Base-by-base conservation (phyloP, 2,888 invertebrate genomes). In the Lumbricus terrestris region DNA sequence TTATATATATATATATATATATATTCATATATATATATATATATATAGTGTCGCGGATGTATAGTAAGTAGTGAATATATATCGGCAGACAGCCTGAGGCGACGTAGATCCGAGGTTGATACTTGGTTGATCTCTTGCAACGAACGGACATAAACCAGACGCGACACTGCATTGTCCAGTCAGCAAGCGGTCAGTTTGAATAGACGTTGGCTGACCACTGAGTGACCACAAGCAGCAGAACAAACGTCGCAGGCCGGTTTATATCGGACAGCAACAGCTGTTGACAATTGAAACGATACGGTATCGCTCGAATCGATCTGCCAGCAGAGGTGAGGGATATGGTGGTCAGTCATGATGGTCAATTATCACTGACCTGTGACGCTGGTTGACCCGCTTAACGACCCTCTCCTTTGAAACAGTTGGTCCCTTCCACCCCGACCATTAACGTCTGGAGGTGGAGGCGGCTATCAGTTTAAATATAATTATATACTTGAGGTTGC, bases 311-410 rank as follows among this genome's bases (percentile, higher is more conserved):
- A 69, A 69, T 69, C 69, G 29, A 69, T 69, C 69, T 69, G 69
- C 69, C 69, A 69, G 69, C 18, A 20, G 47, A n/a, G 15, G 11
- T n/a, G n/a, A n/a, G n/a, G n/a, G n/a, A n/a, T n/a, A n/a, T n/a
- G n/a, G n/a, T n/a, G 69, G 69, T n/a, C 69, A 69, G n/a, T n/a
- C n/a, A n/a, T n/a, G 69, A 69, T 69, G 69, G 69, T 69, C 69
- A 69, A n/a, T 69, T 69, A 69, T 69, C 69, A 69, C 69, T 69
- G 69, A 69, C 69, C 69, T 69, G 69, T 69, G 69, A 69, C 69
- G 69, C 0, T 69, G n/a, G n/a, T n/a, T n/a, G 8, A 11, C 47
- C 47, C 47, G 20, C 47, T 47, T 47, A 47, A 47, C 23, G 47
- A 47, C 47, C 11, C 47, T 23, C n/a, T 29, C n/a, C 69, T n/a